Conservation (phyloP, 2,113 vertebrate species). For the Scatophagus argus region DNA sequence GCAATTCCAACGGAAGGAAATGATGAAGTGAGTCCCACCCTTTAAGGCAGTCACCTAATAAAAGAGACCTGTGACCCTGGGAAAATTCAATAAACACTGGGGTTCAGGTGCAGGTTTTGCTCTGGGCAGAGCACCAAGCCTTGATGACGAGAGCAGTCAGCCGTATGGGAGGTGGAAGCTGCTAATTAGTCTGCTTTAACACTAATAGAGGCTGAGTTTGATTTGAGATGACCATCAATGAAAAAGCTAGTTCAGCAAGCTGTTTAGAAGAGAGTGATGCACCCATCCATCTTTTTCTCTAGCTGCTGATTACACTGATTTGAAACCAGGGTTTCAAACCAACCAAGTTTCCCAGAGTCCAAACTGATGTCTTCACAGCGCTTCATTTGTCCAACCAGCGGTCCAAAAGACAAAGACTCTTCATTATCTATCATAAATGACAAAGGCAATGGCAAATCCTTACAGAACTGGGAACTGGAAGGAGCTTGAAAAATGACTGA, state of each 20-base stretch:
- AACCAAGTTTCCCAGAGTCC: too few species aligned
- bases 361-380: too few species aligned
- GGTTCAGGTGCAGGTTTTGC: conserved; percentile 42
- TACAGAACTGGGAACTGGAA: too few species aligned
- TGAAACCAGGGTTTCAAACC: background rate
- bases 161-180: conserved; percentile 26
- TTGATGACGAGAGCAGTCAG: background rate
- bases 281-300: background rate
- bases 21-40: conserved; percentile 60
- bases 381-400: too few species aligned
- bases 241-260: background rate
- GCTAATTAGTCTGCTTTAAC: background rate
- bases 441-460: too few species aligned
- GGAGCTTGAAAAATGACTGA: too few species aligned
- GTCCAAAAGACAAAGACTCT: too few species aligned
- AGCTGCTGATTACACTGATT: too few species aligned
- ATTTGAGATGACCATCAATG: background rate
- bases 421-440: too few species aligned
- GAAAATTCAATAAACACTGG: conserved; percentile 64
- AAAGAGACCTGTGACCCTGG: conserved; percentile 64
- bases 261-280: background rate
- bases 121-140: background rate
- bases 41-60: conserved; percentile 65
- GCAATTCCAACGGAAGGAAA: conserved; percentile 59
- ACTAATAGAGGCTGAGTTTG: too few species aligned